These are phyloP conservation scores for Esox niger DNA, from an alignment of 2,113 vertebrate genomes.

Conservation along the genomic window DNA sequence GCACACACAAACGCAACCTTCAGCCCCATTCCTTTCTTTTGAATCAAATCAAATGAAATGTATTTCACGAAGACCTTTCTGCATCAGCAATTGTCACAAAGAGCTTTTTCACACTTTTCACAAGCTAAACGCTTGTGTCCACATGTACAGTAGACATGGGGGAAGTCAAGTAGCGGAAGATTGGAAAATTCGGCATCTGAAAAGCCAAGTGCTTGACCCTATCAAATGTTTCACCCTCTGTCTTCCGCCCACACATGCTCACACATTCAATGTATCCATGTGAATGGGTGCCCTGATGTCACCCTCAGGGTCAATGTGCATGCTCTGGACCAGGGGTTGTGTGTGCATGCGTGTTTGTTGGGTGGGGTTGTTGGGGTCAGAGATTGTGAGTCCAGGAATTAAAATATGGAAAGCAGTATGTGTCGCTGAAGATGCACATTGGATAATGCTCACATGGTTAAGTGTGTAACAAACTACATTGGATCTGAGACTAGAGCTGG, in stretches of 20 bases:
- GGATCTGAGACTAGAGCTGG: not conserved
- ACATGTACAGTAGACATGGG: not conserved
- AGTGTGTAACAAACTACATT: too few species aligned
- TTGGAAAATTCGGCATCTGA: not conserved
- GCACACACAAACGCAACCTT: not conserved
- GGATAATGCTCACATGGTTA: too few species aligned
- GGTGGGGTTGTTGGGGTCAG: too few species aligned
- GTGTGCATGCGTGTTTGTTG: slow-evolving; percentile 23
- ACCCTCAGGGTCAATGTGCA: too few species aligned
- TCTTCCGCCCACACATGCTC: slow-evolving; percentile 4
- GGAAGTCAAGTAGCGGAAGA: slow-evolving; percentile 2
- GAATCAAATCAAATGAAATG: too few species aligned
- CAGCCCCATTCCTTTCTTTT: not conserved
- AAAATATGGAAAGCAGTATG: too few species aligned
- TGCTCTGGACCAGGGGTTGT: not conserved
- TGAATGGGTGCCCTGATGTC: not conserved
- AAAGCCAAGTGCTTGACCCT: not conserved
- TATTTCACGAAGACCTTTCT: too few species aligned
- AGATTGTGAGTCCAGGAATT: slow-evolving; percentile 9
- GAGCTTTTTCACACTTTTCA: not conserved
- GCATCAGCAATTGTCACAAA: too few species aligned
- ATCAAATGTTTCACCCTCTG: not conserved
- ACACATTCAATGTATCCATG: slow-evolving; percentile 8
- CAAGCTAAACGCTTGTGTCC: not conserved
- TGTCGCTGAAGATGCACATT: slow-evolving; percentile 49